A percentile compares a stretch with the other conserved stretches of the same genome.
Evolutionary conservation across 2,888 invertebrate genomes (phyloP).

Genomic region (Sarcophaga carnaria): DNA sequence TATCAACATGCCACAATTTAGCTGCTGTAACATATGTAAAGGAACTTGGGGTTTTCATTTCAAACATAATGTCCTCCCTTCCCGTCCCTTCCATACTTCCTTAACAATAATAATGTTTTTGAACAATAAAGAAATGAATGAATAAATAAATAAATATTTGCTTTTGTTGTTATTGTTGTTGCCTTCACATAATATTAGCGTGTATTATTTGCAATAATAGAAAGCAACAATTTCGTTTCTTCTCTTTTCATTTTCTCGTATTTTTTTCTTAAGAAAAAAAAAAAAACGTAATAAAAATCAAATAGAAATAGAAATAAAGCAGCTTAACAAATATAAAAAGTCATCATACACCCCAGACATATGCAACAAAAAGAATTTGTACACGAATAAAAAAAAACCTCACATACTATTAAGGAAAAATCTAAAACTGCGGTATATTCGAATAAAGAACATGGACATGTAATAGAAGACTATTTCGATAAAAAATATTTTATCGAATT

Average conservation of each 20-base stretch:
- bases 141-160: conserved; percentile 64
- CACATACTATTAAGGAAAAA: neutral
- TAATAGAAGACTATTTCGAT: too few relatives aligned
- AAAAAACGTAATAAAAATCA: conserved; percentile 55
- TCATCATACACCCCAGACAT: conserved; percentile 36
- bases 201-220: conserved; percentile 56
- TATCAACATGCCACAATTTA: conserved; percentile 33
- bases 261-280: conserved; percentile 25
- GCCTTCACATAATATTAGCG: conserved; percentile 59
- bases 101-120: conserved; percentile 4
- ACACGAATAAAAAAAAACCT: neutral
- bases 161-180: conserved; percentile 18
- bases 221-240: neutral
- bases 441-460: neutral
- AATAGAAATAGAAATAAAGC: conserved; percentile 19
- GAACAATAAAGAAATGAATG: conserved; percentile 50
- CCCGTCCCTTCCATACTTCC: neutral
- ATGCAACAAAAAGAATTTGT: neutral
- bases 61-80: too few relatives aligned
- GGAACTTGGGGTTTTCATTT: neutral
- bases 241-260: neutral
- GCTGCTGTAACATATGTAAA: neutral
- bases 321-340: conserved; percentile 49
- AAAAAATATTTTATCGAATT: too few relatives aligned
- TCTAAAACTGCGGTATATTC: neutral